Conservation (phyloP, 2,113 vertebrate species). For the Porphyrio hochstetteri region DNA sequence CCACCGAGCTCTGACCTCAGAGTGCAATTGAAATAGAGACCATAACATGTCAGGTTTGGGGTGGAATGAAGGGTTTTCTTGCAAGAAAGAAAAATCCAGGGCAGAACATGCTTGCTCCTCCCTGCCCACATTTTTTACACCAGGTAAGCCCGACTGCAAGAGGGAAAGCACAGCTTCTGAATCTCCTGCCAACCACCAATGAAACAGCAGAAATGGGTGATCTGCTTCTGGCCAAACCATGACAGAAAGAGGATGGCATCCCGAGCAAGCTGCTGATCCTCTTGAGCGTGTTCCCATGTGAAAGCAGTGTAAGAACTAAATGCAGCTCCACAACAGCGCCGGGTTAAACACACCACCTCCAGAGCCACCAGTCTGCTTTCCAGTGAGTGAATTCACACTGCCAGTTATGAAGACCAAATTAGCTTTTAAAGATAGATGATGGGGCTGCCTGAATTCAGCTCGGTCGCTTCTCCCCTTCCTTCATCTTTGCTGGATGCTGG, state of each 20-base stretch:
- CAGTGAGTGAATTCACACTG: background rate
- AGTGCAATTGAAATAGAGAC: background rate
- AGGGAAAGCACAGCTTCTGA: background rate
- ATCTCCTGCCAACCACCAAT: background rate
- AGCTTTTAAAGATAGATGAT: background rate
- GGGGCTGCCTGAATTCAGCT: background rate
- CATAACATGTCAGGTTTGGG: background rate
- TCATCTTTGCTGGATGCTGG: background rate
- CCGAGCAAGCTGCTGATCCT: background rate
- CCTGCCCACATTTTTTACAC: background rate
- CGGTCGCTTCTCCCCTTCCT: background rate
- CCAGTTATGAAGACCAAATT: background rate
- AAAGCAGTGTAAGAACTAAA: background rate
- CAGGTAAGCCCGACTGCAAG: background rate
- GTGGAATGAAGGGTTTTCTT: background rate
- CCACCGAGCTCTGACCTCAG: background rate
- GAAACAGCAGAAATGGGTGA: background rate
- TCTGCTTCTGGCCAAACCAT: background rate
- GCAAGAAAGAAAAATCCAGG: background rate
- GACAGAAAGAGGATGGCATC: background rate
- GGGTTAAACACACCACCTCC: background rate
- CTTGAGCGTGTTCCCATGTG: accelerated
- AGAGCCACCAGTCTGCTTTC: background rate
- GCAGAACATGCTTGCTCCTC: background rate
- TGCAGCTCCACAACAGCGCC: background rate